Evolutionary conservation across 2,888 invertebrate species (phyloP).

Genomic region (Epirrhoe tristata): DNA sequence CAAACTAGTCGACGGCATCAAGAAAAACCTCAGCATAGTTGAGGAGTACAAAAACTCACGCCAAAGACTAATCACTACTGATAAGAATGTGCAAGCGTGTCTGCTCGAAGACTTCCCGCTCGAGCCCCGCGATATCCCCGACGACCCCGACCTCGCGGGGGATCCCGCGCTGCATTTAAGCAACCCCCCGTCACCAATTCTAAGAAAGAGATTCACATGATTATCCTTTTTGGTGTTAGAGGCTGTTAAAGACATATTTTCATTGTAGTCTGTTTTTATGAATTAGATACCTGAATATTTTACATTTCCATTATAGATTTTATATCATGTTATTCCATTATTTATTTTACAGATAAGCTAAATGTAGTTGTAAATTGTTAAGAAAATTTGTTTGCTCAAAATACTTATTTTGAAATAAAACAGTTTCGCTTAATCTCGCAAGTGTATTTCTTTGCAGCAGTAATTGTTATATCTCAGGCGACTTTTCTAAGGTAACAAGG

Average conservation of each 20-base stretch:
- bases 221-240: conserved; percentile 49
- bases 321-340: conserved; percentile 82
- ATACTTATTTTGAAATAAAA: conserved; percentile 72
- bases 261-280: conserved; percentile 61
- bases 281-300: conserved; percentile 78
- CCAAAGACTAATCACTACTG: conserved; percentile 69
- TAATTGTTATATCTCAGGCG: neutral
- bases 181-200: conserved; percentile 67
- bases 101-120: conserved; percentile 71
- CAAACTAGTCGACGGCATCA: conserved; percentile 78
- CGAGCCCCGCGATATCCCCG: conserved; percentile 62
- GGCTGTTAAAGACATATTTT: conserved; percentile 58
- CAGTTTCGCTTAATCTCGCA: conserved; percentile 56
- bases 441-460: neutral
- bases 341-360: conserved; percentile 78
- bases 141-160: conserved; percentile 60
- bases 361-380: conserved; percentile 74
- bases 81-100: conserved; percentile 77
- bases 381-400: conserved; percentile 82
- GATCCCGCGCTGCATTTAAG: conserved; percentile 56
- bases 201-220: conserved; percentile 62
- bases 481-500: too few relatives aligned
- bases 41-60: conserved; percentile 75
- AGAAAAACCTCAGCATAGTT: conserved; percentile 74
- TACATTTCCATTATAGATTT: conserved; percentile 84